Evolutionary conservation across 2,113 vertebrate genomes (phyloP), one percentile per base, ranked within the genome.

Genomic region (Chionomys nivalis): DNA sequence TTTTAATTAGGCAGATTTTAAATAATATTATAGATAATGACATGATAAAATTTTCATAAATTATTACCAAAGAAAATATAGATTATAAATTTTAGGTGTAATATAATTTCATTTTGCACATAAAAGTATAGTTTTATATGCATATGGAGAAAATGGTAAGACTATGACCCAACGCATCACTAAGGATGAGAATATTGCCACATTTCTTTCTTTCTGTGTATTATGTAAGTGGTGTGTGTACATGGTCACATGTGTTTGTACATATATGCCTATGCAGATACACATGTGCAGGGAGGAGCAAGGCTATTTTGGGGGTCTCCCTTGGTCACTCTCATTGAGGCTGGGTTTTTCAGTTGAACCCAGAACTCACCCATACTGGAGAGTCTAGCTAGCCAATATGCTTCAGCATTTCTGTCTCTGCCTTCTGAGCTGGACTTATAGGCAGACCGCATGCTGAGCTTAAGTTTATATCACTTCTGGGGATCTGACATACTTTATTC

Each of bases 41-140:
- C 52, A 81, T 82, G 75, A n/a, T 89, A 89, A 93, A 76, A 76
- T 92, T 31, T 58, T 39, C 33, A 88, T 86, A 90, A 94, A 89
- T 87, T 86, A n/a, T 26, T 26, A 58, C 5, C 70, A 26, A 58
- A 33, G 44, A 89, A 90, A 96, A 91, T 33, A n/a, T 13, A 39
- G 3, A 49, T 52, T 78, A 52, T 61, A 78, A 83, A 86, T 90
- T 52, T 47, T 24, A 75, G 36, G 24, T 9, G 44, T 3, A 36
- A 8, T 87, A 63, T 87, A 47, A 86, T 47, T 82, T 92, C 52
- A 79, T 76, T 94, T 91, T 89, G 72, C 24, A 87, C 55, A 65
- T 61, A 73, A 94, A 87, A 91, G 36, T 68, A 23, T 42, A 83
- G 39, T 44, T 58, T 81, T 91, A 49, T 12, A 61, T 75, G 10